Percentiles rank a stretch among this genome's conserved stretches.
These are phyloP conservation scores for Tenthredo amoena DNA, from an alignment of 2,888 invertebrate genomes.

Conservation along the genomic window DNA sequence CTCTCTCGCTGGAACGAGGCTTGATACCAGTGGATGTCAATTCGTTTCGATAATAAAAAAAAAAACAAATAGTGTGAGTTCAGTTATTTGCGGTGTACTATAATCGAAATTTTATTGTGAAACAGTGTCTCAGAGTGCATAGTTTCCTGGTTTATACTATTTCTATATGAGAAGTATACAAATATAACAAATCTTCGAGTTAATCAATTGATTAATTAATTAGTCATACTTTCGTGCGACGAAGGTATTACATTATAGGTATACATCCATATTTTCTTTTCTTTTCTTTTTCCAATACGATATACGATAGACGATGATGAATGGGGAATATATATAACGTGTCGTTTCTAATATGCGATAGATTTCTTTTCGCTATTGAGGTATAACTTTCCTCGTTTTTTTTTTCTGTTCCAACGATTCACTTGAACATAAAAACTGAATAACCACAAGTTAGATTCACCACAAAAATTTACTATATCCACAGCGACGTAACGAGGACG, in stretches of 20 bases:
- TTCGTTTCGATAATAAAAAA: slow-evolving; percentile 48
- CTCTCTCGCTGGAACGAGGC: slow-evolving; percentile 38
- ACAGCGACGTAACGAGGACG: neutral
- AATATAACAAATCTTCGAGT: neutral
- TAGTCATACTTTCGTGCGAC: neutral
- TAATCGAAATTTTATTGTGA: neutral
- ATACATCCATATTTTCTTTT: neutral
- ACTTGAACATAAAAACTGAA: neutral
- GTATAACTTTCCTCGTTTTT: neutral
- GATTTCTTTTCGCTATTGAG: neutral
- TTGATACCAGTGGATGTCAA: slow-evolving; percentile 41
- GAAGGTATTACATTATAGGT: neutral
- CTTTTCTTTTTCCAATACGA: neutral
- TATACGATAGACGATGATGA: neutral
- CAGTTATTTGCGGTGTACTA: neutral
- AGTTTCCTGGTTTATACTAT: neutral
- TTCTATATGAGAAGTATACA: neutral
- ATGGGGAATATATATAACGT: neutral
- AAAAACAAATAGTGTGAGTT: slow-evolving; percentile 46
- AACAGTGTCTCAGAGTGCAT: neutral
- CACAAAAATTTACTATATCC: neutral
- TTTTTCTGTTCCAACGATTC: neutral
- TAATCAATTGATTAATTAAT: neutral
- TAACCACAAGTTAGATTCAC: neutral
- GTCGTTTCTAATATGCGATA: neutral